Evolutionary conservation across 2,888 invertebrate species (phyloP).

Genomic region (Rugalucina vietnamica): DNA sequence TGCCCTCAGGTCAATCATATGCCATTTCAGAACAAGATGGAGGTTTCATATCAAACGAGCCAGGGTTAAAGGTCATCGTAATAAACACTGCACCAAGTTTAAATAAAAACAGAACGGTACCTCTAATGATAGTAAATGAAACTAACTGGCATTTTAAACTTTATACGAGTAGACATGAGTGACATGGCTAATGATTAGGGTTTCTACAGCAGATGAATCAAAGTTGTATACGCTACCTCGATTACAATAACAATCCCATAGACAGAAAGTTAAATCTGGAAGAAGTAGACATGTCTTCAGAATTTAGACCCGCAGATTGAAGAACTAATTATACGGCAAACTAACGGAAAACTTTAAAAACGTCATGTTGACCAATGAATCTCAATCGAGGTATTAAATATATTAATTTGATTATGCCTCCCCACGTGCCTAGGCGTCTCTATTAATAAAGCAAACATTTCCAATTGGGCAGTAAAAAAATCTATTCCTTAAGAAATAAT

Average conservation of each 20-base stretch:
- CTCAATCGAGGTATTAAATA: too few species aligned
- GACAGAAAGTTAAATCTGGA: not conserved
- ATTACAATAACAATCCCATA: not conserved
- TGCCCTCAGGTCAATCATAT: not conserved
- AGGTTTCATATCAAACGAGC: slow-evolving; percentile 9
- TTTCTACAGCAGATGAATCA: not conserved
- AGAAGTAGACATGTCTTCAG: not conserved
- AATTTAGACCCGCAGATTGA: not conserved
- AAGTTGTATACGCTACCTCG: not conserved
- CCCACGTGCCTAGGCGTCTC: too few species aligned
- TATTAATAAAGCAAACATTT: too few species aligned
- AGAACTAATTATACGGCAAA: too few species aligned
- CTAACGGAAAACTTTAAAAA: too few species aligned
- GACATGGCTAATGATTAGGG: not conserved
- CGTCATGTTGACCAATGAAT: too few species aligned
- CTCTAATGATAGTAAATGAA: slow-evolving; percentile 4
- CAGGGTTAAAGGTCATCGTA: slow-evolving; percentile 12
- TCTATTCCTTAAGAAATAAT: too few species aligned
- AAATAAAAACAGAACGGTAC: not conserved
- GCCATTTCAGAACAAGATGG: slow-evolving; percentile 3
- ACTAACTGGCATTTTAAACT: slow-evolving; percentile 12
- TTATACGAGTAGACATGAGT: not conserved
- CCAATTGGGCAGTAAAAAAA: too few species aligned
- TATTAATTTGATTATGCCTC: too few species aligned
- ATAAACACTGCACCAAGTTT: not conserved